These are phyloP conservation scores for Anthonomus grandis DNA, from an alignment of 1,140 invertebrate genomes.

Conservation along the genomic window DNA sequence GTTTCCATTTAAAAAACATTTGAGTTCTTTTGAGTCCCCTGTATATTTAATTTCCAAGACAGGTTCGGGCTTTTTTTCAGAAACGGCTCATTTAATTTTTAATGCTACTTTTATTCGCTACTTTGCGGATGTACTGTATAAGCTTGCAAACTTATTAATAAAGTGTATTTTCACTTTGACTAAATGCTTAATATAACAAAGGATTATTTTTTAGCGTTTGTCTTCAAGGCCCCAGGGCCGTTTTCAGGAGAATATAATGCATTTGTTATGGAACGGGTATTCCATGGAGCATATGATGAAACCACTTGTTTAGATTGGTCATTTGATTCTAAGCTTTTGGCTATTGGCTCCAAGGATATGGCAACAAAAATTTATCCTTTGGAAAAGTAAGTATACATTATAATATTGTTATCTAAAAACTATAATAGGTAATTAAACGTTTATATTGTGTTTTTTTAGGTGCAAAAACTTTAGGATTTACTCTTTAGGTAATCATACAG, in stretches of 20 bases:
- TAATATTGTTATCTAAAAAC: background rate
- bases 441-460: constrained; percentile 25
- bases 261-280: constrained; percentile 81
- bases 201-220: constrained; percentile 60
- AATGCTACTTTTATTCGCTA: too few relatives aligned
- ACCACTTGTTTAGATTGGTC: constrained; percentile 89
- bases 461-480: constrained; percentile 68
- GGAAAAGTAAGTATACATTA: constrained; percentile 53
- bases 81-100: too few relatives aligned
- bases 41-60: too few relatives aligned
- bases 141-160: too few relatives aligned
- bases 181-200: too few relatives aligned
- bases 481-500: constrained; percentile 76
- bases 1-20: too few relatives aligned
- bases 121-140: too few relatives aligned
- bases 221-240: constrained; percentile 81
- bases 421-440: background rate
- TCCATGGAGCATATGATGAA: constrained; percentile 75
- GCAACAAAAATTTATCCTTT: constrained; percentile 77
- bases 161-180: too few relatives aligned
- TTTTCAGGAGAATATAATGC: constrained; percentile 81
- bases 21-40: too few relatives aligned
- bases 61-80: too few relatives aligned
- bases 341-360: constrained; percentile 84
- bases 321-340: constrained; percentile 79